Conservation (phyloP, 2,113 vertebrate species). For the Nerophis lumbriciformis region DNA sequence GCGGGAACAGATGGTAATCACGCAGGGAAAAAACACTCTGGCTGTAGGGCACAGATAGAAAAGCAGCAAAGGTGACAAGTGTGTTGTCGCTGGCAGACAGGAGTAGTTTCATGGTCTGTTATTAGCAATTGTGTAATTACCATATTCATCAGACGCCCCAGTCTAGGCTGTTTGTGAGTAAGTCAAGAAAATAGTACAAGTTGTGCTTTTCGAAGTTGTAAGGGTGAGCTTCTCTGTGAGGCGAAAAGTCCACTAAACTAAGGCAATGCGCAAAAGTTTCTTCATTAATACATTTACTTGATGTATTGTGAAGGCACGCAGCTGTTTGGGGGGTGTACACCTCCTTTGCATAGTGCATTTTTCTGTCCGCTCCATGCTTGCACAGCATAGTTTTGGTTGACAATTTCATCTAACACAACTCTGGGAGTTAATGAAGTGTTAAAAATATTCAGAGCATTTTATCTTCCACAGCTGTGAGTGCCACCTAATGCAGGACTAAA, state of each 20-base stretch:
- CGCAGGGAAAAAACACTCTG: constrained; percentile 3
- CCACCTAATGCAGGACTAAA: constrained; percentile 15
- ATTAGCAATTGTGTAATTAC: constrained; percentile 60
- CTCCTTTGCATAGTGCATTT: background rate
- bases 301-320: background rate
- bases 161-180: constrained; percentile 40
- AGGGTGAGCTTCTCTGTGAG: background rate
- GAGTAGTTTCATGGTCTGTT: constrained; percentile 43
- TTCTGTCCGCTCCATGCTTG: background rate
- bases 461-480: constrained; percentile 2
- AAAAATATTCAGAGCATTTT: background rate
- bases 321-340: background rate
- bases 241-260: background rate
- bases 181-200: constrained; percentile 20
- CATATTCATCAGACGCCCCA: constrained; percentile 50
- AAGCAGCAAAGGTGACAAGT: constrained; percentile 59
- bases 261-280: background rate
- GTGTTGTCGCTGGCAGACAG: constrained; percentile 48
- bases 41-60: constrained; percentile 44
- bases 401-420: constrained; percentile 5
- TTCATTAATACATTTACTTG: background rate
- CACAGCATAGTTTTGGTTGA: background rate
- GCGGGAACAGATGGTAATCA: constrained; percentile 64
- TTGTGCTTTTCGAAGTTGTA: constrained; percentile 11
- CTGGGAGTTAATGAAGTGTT: background rate